Evolutionary conservation across 2,113 vertebrate genomes (phyloP).

Genomic region (Dasyornis broadbenti): DNA sequence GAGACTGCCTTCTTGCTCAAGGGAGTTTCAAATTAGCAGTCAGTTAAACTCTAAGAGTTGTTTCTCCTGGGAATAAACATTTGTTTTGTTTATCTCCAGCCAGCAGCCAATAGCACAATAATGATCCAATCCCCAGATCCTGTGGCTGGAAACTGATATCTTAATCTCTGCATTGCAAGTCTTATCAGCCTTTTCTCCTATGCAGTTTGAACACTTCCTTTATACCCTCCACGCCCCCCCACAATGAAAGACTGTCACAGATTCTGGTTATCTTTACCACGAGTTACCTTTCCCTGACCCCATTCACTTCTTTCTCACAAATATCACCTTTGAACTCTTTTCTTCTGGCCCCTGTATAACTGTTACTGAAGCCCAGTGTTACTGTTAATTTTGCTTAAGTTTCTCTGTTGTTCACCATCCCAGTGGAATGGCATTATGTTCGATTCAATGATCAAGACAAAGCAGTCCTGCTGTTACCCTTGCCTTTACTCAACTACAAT

Average conservation of each 20-base stretch:
- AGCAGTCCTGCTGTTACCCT: background rate
- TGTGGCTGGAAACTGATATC: conserved; percentile 54
- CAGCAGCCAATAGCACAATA: conserved; percentile 62
- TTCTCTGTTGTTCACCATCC: background rate
- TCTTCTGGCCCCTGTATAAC: background rate
- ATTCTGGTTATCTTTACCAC: conserved; percentile 26
- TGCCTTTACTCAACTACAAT: background rate
- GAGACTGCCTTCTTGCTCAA: background rate
- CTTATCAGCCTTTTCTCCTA: conserved; percentile 48
- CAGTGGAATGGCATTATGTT: background rate
- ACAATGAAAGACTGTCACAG: conserved; percentile 11
- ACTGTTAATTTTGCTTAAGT: background rate
- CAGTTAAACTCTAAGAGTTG: conserved; percentile 29
- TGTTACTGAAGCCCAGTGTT: background rate
- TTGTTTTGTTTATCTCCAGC: conserved; percentile 59
- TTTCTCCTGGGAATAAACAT: conserved; percentile 48
- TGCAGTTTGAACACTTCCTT: conserved; percentile 34
- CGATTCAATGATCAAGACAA: background rate
- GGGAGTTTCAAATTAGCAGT: conserved; percentile 52
- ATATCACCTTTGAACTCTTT: background rate
- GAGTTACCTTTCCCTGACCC: conserved; percentile 36
- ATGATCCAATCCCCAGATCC: conserved; percentile 52
- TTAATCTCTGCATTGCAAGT: conserved; percentile 49
- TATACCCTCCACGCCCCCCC: background rate
- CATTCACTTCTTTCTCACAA: background rate